Evolutionary conservation across 2,888 invertebrate species (phyloP).

Genomic region (Philaethria dido): DNA sequence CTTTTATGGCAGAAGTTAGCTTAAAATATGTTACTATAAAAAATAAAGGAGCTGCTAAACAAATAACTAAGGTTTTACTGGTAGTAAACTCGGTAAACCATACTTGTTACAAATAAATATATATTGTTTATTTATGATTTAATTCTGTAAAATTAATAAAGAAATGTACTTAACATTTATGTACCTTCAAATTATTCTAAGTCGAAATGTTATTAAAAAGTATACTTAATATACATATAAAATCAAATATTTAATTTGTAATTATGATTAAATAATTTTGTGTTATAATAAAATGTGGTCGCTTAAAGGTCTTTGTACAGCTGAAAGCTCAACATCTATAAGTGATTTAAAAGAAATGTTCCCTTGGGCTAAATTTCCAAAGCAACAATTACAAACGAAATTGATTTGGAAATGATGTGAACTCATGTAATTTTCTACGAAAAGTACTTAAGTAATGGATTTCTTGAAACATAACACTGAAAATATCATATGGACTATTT

Average conservation of each 20-base stretch:
- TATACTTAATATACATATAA: too few relatives aligned
- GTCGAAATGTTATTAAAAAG: too few relatives aligned
- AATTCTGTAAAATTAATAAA: background rate
- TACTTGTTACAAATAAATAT: background rate
- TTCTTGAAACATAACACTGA: too few relatives aligned
- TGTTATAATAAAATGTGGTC: background rate
- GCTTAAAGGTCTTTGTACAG: constrained; percentile 3
- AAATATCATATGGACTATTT: too few relatives aligned
- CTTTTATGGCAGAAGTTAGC: constrained; percentile 28
- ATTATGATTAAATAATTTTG: background rate
- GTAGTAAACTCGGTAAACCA: background rate
- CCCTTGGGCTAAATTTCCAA: constrained; percentile 36
- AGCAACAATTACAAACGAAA: constrained; percentile 38
- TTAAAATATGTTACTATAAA: constrained; percentile 17
- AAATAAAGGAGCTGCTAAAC: constrained; percentile 10
- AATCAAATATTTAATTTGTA: background rate
- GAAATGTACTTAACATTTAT: background rate
- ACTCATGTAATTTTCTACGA: background rate
- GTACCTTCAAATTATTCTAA: too few relatives aligned
- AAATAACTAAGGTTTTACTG: background rate
- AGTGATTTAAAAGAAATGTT: constrained; percentile 33
- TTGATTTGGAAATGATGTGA: constrained; percentile 20
- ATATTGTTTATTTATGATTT: background rate
- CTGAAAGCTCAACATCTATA: constrained; percentile 28
- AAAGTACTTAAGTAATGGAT: too few relatives aligned